Conservation (phyloP, 2,888 invertebrate species). For the Tenthredo distinguenda region DNA sequence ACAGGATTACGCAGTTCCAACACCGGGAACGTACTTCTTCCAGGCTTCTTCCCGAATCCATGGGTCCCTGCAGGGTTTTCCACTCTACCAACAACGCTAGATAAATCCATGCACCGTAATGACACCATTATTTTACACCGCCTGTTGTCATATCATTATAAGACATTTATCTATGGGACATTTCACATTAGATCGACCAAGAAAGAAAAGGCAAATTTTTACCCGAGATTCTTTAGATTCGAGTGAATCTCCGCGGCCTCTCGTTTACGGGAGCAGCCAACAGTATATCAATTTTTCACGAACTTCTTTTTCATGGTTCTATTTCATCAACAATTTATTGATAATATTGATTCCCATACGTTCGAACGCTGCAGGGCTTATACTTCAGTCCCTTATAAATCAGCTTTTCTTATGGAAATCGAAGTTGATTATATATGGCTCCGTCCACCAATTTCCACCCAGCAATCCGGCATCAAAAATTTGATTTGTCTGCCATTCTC, state of each 20-base stretch:
- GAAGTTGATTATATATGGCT: neutral
- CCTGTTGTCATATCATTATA: conserved; percentile 16
- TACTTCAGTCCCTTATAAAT: neutral
- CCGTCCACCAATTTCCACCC: too few relatives aligned
- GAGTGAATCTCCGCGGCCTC: neutral
- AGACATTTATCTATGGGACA: neutral
- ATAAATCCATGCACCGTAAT: conserved; percentile 17
- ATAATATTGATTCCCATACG: neutral
- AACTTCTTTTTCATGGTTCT: neutral
- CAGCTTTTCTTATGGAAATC: neutral
- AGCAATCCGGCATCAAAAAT: too few relatives aligned
- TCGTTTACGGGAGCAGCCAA: neutral
- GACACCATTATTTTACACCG: neutral
- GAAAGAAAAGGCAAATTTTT: neutral
- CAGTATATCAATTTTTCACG: neutral
- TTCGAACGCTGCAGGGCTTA: neutral
- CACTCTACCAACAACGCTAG: neutral
- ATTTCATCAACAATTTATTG: conserved; percentile 2
- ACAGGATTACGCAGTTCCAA: conserved; percentile 45
- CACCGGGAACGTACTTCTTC: neutral
- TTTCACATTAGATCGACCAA: neutral
- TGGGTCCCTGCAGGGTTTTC: neutral
- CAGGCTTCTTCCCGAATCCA: neutral
- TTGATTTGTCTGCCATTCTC: too few relatives aligned
- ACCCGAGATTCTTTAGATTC: neutral